phyloP scores from a whole-genome alignment of 2,113 vertebrate species.

The Carassius carassius region DNA sequence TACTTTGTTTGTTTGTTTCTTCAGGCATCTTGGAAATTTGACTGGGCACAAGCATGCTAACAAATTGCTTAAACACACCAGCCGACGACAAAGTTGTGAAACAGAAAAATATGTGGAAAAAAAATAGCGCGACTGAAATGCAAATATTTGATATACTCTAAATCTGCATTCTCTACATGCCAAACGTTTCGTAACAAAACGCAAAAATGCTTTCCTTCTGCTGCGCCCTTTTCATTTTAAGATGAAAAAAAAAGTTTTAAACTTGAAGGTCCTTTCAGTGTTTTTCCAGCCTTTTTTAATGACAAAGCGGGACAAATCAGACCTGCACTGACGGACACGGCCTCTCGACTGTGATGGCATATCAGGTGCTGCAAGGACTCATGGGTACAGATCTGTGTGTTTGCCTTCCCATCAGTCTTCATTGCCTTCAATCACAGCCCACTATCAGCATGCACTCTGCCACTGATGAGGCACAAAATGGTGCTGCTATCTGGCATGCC shows the following conservation, averaged over 20 bases:
- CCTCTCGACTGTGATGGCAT: constrained; percentile 20
- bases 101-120: background rate
- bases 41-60: constrained; percentile 58
- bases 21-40: constrained; percentile 54
- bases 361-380: constrained; percentile 12
- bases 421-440: constrained; percentile 52
- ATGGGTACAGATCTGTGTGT: constrained; percentile 30
- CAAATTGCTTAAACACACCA: constrained; percentile 56
- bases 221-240: background rate
- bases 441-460: constrained; percentile 58
- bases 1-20: constrained; percentile 75
- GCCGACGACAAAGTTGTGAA: background rate
- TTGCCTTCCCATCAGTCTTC: constrained; percentile 52
- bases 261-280: constrained; percentile 17
- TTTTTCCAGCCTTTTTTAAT: background rate
- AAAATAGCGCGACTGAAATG: background rate
- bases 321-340: background rate
- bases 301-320: constrained; percentile 36
- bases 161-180: background rate
- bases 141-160: background rate
- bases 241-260: constrained; percentile 20
- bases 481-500: constrained; percentile 53
- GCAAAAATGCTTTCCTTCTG: background rate
- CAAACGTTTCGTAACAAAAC: background rate
- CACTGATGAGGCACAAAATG: constrained; percentile 57